These are phyloP conservation scores for Caradrina clavipalpis DNA, from an alignment of 2,888 invertebrate genomes.

Conservation along the genomic window DNA sequence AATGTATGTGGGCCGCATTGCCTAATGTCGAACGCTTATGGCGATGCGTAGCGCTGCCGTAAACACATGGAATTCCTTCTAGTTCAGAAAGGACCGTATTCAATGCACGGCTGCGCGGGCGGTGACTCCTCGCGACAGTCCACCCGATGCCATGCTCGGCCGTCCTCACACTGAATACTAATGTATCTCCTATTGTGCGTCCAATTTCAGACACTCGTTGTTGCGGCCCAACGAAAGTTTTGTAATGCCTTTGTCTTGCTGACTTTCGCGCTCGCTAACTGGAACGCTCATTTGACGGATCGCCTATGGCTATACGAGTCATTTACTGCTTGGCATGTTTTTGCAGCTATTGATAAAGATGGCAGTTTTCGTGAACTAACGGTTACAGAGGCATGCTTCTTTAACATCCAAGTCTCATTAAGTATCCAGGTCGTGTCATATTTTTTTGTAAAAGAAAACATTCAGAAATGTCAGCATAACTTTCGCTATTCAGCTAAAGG, in stretches of 20 bases:
- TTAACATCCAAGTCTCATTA: constrained; percentile 3
- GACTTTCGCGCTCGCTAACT: constrained; percentile 85
- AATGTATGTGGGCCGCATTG: constrained; percentile 83
- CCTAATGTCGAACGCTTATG: constrained; percentile 82
- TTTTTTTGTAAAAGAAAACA: neutral
- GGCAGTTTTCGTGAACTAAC: constrained; percentile 16
- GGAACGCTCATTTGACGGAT: constrained; percentile 78
- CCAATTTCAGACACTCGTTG: constrained; percentile 75
- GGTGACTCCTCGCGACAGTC: constrained; percentile 87
- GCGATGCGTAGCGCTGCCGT: constrained; percentile 77
- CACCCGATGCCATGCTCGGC: constrained; percentile 81
- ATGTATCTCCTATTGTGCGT: constrained; percentile 80
- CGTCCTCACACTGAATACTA: constrained; percentile 84
- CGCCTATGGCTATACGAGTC: constrained; percentile 45
- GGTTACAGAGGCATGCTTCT: constrained; percentile 16
- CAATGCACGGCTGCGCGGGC: constrained; percentile 84
- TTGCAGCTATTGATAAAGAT: constrained; percentile 40
- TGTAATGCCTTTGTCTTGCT: constrained; percentile 86
- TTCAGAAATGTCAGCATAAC: constrained; percentile 13
- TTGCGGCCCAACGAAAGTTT: constrained; percentile 83
- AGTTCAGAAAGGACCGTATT: constrained; percentile 80
- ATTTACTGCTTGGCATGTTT: constrained; percentile 48
- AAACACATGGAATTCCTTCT: constrained; percentile 80
- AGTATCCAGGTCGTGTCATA: constrained; percentile 20
- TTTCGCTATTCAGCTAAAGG: constrained; percentile 32